A percentile compares a stretch with the other conserved stretches of the same genome.
Conservation (phyloP, 1,140 invertebrate genomes). For the Sinella curviseta region DNA sequence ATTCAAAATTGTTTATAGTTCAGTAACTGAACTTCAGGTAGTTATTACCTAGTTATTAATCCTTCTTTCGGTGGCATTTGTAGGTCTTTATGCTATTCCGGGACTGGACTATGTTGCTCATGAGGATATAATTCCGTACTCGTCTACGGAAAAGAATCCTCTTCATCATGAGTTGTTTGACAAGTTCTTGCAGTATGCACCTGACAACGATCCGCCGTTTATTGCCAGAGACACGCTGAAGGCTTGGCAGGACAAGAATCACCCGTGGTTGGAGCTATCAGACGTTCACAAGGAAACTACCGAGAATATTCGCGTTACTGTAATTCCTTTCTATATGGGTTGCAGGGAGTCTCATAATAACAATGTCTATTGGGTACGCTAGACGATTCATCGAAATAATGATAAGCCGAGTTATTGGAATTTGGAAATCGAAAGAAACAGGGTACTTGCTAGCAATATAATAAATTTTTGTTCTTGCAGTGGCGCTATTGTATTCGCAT, state of each 20-base stretch:
- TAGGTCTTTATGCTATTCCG: constrained; percentile 82
- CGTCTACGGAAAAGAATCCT: constrained; percentile 76
- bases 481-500: constrained; percentile 94
- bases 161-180: constrained; percentile 93
- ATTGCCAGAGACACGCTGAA: constrained; percentile 82
- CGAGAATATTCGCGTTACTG: constrained; percentile 90
- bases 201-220: constrained; percentile 82
- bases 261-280: constrained; percentile 92
- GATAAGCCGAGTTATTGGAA: background rate
- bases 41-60: too few relatives aligned
- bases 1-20: too few relatives aligned
- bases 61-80: too few relatives aligned
- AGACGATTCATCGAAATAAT: background rate
- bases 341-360: constrained; percentile 83
- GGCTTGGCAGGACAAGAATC: constrained; percentile 96
- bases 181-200: constrained; percentile 82
- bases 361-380: constrained; percentile 84
- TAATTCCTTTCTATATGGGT: constrained; percentile 97
- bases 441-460: constrained; percentile 5
- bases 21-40: too few relatives aligned
- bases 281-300: constrained; percentile 98
- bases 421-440: constrained; percentile 36
- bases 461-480: constrained; percentile 58
- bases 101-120: constrained; percentile 96
- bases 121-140: constrained; percentile 88